Evolutionary conservation across 2,113 vertebrate genomes (phyloP).

Genomic region (Ceyx margarethae): DNA sequence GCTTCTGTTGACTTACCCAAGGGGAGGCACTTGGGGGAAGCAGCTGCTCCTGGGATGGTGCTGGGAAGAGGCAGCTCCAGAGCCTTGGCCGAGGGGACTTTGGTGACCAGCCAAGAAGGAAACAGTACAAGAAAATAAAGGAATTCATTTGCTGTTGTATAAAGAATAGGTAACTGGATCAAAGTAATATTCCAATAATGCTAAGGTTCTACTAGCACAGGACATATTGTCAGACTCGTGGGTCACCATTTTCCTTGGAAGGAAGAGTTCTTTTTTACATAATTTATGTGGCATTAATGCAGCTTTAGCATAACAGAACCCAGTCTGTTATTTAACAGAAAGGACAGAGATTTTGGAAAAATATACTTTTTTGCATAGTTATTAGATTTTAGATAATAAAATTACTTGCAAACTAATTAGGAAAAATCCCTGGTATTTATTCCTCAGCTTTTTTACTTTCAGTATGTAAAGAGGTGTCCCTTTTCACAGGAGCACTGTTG

Average conservation of each 20-base stretch:
- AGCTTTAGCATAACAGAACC: neutral
- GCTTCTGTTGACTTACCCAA: constrained; percentile 26
- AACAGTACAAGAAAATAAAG: neutral
- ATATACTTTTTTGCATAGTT: neutral
- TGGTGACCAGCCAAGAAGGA: neutral
- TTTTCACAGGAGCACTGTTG: neutral
- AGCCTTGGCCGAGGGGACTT: neutral
- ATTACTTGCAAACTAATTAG: neutral
- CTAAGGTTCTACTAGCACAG: neutral
- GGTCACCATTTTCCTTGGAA: neutral
- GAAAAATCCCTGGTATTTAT: fast-evolving
- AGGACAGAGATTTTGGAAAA: neutral
- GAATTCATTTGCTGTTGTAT: neutral
- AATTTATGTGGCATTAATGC: neutral
- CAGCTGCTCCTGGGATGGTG: constrained; percentile 9
- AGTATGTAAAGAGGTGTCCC: neutral
- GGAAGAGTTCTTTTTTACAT: neutral
- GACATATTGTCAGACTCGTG: neutral
- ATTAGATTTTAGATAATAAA: neutral
- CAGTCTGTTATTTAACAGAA: neutral
- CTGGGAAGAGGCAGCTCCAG: neutral
- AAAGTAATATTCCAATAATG: neutral
- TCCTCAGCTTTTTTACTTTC: neutral
- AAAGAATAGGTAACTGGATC: neutral
- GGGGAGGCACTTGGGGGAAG: constrained; percentile 8